phyloP scores from a whole-genome alignment of 2,888 invertebrate genomes.

The Orchesellides sinensis region DNA sequence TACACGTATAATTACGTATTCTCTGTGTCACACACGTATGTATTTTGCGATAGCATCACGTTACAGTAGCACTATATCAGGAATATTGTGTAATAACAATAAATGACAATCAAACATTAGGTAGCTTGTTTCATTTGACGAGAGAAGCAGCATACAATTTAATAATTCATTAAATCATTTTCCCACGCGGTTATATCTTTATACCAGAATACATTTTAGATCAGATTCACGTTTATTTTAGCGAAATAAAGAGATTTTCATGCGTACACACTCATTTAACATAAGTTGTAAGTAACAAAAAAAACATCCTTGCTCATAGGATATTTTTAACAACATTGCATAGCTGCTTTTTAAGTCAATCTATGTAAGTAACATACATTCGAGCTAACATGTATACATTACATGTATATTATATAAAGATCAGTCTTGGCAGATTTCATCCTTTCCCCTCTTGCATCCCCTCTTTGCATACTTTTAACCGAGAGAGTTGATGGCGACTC shows the following conservation, averaged over 20 bases:
- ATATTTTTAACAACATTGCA: not conserved
- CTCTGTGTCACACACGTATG: no score
- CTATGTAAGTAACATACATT: no score
- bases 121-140: no score
- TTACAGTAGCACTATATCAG: slow-evolving; percentile 10
- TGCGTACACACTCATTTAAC: not conserved
- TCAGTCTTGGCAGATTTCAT: slow-evolving; percentile 63
- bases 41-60: no score
- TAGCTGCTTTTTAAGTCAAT: no score
- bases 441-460: not conserved
- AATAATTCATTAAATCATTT: not conserved
- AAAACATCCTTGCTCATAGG: no score
- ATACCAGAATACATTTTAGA: not conserved
- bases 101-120: not conserved
- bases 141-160: no score
- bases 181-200: not conserved
- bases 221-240: not conserved
- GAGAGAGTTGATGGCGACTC: not conserved
- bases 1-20: no score
- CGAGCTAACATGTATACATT: not conserved
- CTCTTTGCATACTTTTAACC: not conserved
- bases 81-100: not conserved
- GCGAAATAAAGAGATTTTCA: not conserved
- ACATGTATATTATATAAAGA: slow-evolving; percentile 26
- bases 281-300: not conserved